These are phyloP conservation scores for Machaerirhynchus nigripectus DNA, from an alignment of 2,113 vertebrate species.

Conservation along the genomic window DNA sequence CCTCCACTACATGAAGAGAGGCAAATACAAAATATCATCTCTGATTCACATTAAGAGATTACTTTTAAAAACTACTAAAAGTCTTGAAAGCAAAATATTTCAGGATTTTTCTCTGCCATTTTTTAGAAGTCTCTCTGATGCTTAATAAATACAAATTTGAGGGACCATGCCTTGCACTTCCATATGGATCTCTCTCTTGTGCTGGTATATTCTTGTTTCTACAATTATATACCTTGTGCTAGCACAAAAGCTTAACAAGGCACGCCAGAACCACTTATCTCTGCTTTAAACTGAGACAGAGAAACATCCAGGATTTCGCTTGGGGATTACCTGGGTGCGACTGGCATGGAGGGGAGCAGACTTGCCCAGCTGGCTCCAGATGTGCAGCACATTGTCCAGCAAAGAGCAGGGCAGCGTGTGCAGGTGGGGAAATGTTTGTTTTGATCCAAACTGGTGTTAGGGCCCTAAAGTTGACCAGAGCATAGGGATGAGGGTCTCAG, in stretches of 20 bases:
- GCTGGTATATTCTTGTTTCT: background rate
- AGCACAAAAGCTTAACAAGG: background rate
- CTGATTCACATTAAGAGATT: background rate
- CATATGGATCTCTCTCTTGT: background rate
- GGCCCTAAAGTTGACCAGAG: background rate
- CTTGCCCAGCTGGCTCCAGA: background rate
- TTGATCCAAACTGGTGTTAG: background rate
- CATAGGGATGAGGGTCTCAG: background rate
- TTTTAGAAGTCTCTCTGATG: background rate
- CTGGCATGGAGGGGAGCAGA: background rate
- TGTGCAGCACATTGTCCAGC: background rate
- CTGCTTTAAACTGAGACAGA: background rate
- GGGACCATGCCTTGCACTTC: background rate
- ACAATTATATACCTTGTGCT: background rate
- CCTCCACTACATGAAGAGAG: fast-evolving
- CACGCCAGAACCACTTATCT: background rate
- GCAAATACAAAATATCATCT: background rate
- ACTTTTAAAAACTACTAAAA: background rate
- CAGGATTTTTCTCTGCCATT: background rate
- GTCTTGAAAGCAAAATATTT: background rate
- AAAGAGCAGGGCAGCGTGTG: background rate
- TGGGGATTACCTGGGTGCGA: background rate
- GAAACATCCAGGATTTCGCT: background rate
- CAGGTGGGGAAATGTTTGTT: background rate
- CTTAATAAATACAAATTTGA: background rate